Evolutionary conservation across 2,113 vertebrate genomes (phyloP).

Genomic region (Carassius gibelio): DNA sequence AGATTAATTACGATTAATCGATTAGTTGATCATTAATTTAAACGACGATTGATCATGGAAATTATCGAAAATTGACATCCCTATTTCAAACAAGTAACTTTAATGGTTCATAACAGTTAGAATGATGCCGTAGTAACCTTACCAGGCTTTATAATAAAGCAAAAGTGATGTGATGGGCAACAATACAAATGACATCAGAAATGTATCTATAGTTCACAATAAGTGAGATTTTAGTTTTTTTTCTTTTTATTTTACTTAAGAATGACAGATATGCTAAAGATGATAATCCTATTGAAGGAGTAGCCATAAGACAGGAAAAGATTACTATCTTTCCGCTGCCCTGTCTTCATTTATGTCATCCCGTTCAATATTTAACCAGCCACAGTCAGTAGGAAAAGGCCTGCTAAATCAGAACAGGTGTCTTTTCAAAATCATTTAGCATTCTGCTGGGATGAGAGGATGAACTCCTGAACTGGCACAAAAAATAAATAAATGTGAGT

Average conservation of each 20-base stretch:
- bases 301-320: constrained; percentile 34
- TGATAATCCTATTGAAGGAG: constrained; percentile 3
- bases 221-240: background rate
- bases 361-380: constrained; percentile 53
- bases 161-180: background rate
- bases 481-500: constrained; percentile 28
- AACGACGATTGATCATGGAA: no score
- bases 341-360: background rate
- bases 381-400: constrained; percentile 32
- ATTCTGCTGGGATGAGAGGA: constrained; percentile 26
- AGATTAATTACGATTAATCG: no score
- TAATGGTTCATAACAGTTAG: background rate
- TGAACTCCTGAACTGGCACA: constrained; percentile 54
- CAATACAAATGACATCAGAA: background rate
- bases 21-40: no score
- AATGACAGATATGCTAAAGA: background rate
- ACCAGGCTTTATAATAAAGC: background rate
- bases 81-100: background rate
- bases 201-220: background rate
- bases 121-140: background rate
- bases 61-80: no score
- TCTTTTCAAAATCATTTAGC: constrained; percentile 54
- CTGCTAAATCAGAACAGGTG: constrained; percentile 51
- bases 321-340: constrained; percentile 26
- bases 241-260: background rate